Percentiles rank a stretch among this genome's conserved stretches.
These are phyloP conservation scores for Megamerina dolium DNA, from an alignment of 2,888 invertebrate species.

Conservation along the genomic window DNA sequence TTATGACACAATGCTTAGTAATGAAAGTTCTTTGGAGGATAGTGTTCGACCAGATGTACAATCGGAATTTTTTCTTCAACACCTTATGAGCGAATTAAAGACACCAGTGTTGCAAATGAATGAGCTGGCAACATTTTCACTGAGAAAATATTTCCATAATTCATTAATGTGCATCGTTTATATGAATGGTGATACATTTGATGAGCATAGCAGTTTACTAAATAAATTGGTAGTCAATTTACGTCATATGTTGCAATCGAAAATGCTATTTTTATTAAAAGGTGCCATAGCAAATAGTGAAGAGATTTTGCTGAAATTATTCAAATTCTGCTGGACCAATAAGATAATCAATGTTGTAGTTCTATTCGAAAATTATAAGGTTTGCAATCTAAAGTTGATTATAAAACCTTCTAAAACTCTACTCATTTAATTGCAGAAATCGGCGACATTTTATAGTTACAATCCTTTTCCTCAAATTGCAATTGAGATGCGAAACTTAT, in stretches of 20 bases:
- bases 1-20: slow-evolving; percentile 9
- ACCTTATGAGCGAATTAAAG: slow-evolving; percentile 22
- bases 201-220: slow-evolving; percentile 23
- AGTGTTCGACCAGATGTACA: too few species aligned
- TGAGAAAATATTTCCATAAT: slow-evolving; percentile 23
- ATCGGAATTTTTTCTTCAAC: too few species aligned
- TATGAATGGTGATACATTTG: slow-evolving; percentile 18
- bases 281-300: slow-evolving; percentile 7
- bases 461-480: slow-evolving; percentile 31
- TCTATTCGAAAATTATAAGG: slow-evolving; percentile 29
- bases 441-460: slow-evolving; percentile 29
- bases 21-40: too few species aligned
- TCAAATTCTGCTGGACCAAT: slow-evolving; percentile 28
- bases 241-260: slow-evolving; percentile 28
- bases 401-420: neutral
- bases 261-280: slow-evolving; percentile 31
- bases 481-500: slow-evolving; percentile 20
- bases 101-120: slow-evolving; percentile 30
- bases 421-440: slow-evolving; percentile 18
- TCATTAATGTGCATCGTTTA: slow-evolving; percentile 28
- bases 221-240: slow-evolving; percentile 27
- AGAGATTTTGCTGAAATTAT: slow-evolving; percentile 22
- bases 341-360: slow-evolving; percentile 34
- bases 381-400: slow-evolving; percentile 9
- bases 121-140: slow-evolving; percentile 25